Conservation (phyloP, 2,888 invertebrate genomes). For the Melolontha melolontha region DNA sequence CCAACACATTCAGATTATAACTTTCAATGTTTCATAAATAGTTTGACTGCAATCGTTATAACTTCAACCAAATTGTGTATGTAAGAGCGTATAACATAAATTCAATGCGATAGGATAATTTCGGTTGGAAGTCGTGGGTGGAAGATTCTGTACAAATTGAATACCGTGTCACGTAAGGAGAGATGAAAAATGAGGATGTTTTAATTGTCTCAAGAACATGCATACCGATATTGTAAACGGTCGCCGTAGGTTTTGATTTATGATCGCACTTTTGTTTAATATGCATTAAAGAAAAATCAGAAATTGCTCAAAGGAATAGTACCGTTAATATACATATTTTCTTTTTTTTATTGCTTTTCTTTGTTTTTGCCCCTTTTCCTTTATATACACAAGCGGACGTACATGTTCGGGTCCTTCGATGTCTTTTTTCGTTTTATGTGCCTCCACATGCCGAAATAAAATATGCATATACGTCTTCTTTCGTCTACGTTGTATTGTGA, state of each 20-base stretch:
- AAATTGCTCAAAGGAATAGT: slow-evolving; percentile 39
- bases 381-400: slow-evolving; percentile 6
- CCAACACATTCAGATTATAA: no score
- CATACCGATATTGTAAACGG: slow-evolving; percentile 27
- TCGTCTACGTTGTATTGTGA: slow-evolving; percentile 44
- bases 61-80: slow-evolving; percentile 16
- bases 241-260: slow-evolving; percentile 40
- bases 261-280: slow-evolving; percentile 36
- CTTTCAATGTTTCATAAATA: slow-evolving; percentile 1
- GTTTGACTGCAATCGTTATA: slow-evolving; percentile 12
- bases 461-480: slow-evolving; percentile 38
- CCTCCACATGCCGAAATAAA: slow-evolving; percentile 35
- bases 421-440: slow-evolving; percentile 31
- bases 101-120: slow-evolving; percentile 12
- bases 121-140: slow-evolving; percentile 24
- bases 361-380: slow-evolving; percentile 31
- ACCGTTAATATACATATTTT: slow-evolving; percentile 37
- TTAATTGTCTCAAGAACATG: slow-evolving; percentile 36
- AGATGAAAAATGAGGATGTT: slow-evolving; percentile 38
- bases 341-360: slow-evolving; percentile 8
- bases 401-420: slow-evolving; percentile 1
- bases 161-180: slow-evolving; percentile 35
- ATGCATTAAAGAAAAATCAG: slow-evolving; percentile 41
- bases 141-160: slow-evolving; percentile 33
- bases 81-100: slow-evolving; percentile 12